Conservation (phyloP, 2,888 invertebrate genomes). For the Callyntrura guangdongensis region DNA sequence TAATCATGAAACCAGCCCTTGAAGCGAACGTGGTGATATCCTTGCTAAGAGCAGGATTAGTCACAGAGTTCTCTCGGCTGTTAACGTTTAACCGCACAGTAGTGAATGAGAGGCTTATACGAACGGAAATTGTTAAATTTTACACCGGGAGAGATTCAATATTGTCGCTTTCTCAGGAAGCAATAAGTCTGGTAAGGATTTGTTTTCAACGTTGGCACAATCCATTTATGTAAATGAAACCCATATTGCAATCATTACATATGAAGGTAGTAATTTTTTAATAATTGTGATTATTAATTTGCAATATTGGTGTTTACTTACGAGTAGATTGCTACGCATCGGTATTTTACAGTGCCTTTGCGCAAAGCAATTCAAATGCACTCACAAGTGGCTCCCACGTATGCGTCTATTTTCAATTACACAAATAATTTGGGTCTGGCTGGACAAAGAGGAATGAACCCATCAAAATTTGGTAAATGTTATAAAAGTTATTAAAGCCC, state of each 20-base stretch:
- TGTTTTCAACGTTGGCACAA: background rate
- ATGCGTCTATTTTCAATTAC: slow-evolving; percentile 76
- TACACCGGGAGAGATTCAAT: slow-evolving; percentile 60
- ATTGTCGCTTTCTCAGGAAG: slow-evolving; percentile 28
- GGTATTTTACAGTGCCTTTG: slow-evolving; percentile 80
- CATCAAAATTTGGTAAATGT: slow-evolving; percentile 64
- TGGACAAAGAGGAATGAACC: slow-evolving; percentile 52
- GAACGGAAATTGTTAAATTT: slow-evolving; percentile 64
- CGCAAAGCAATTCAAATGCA: slow-evolving; percentile 80
- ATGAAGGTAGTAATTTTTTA: no score
- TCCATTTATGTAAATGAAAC: background rate
- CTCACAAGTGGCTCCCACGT: slow-evolving; percentile 81
- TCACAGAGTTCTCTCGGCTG: slow-evolving; percentile 54
- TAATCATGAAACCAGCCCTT: slow-evolving; percentile 21
- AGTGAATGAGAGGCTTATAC: slow-evolving; percentile 10
- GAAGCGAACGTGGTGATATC: slow-evolving; percentile 44
- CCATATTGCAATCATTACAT: no score
- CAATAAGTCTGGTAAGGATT: slow-evolving; percentile 63
- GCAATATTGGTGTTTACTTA: background rate
- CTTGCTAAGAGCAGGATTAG: slow-evolving; percentile 44
- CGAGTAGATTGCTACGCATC: slow-evolving; percentile 80
- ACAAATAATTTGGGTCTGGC: slow-evolving; percentile 61
- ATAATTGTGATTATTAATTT: background rate
- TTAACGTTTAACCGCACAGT: slow-evolving; percentile 44
- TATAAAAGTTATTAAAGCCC: no score